Percentiles rank a stretch among this genome's conserved stretches.
Evolutionary conservation across 2,888 invertebrate species (phyloP).

Genomic region (Cremastobaeus sp.): DNA sequence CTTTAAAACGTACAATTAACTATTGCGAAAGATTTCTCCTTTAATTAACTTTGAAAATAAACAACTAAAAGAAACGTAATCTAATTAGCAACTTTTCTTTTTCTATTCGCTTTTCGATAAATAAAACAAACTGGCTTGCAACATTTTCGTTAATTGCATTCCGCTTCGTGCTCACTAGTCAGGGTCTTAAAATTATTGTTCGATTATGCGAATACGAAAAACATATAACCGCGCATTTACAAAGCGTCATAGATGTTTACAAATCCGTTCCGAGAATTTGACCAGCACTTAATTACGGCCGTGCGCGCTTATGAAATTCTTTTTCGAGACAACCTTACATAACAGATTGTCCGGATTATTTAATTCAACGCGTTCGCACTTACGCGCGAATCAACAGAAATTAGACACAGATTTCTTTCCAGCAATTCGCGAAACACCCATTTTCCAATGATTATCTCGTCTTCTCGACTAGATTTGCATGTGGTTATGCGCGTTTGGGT

Average conservation of each 20-base stretch:
- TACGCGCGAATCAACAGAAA: slow-evolving; percentile 35
- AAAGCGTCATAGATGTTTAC: slow-evolving; percentile 17
- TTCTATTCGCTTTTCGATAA: too few species aligned
- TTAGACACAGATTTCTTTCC: slow-evolving; percentile 32
- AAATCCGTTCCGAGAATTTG: slow-evolving; percentile 28
- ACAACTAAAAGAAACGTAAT: too few species aligned
- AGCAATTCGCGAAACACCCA: slow-evolving; percentile 24
- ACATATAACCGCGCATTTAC: too few species aligned
- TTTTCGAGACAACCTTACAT: slow-evolving; percentile 2
- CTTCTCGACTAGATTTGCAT: slow-evolving; percentile 49
- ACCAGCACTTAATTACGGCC: slow-evolving; percentile 15
- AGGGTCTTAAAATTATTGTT: too few species aligned
- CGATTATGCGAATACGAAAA: too few species aligned
- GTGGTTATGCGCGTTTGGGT: slow-evolving; percentile 29
- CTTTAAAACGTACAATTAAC: too few species aligned
- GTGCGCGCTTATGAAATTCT: slow-evolving; percentile 17
- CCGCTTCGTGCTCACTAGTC: too few species aligned
- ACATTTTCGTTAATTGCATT: too few species aligned
- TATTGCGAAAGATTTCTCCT: too few species aligned
- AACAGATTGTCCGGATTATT: slow-evolving; percentile 25
- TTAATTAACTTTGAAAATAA: too few species aligned
- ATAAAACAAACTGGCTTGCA: too few species aligned
- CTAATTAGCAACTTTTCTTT: too few species aligned
- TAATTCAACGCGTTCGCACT: slow-evolving; percentile 19
- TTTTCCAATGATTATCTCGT: slow-evolving; percentile 47